Base-by-base conservation (phyloP, 2,797 vertebrate genomes). In the Tokudaia tokunoshimensis region DNA sequence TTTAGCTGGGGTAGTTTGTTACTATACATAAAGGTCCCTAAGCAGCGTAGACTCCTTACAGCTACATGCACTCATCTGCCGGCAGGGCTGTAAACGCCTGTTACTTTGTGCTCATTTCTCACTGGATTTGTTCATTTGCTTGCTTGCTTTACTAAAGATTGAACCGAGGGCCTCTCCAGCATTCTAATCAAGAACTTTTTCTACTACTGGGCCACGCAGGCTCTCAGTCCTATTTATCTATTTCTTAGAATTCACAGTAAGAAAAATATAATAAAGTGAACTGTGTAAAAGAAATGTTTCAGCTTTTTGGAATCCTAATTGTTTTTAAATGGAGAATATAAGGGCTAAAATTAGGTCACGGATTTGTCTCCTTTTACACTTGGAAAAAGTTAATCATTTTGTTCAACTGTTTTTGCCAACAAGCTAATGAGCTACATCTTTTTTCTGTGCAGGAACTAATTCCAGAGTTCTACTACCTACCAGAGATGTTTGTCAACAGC, bases 401-500 rank as follows among this genome's bases (percentile, higher is more conserved):
- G 10, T 94, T 94, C 92, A 95, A 3, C 13, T 34, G 63, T 63
- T 95, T 84, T 93, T 47, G 94, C 29, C 65, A 95, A 3, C 92
- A 19, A 1, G 76, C 83, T 86, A 93, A 89, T 41, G 19, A 57
- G 3, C 59, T 78, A 0, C 44, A 20, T 75, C 91, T 91, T 82
- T 72, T 59, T 98, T 81, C 22, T 88, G 91, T 29, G 59, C 96
- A 99, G 99, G 99, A 99, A 84, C 98, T 99, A 97, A 99, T 99
- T 98, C 99, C 99, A 17, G 99, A 99, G 98, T 99, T 99, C 99
- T 99, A 99, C 98, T 99, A 99, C 98, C 99, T 99, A 83, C 99
- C 99, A 0, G 99, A 99, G 98, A 99, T 99, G 99, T 99, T 99
- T 98, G 99, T 99, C 98, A 99, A 99, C 99, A 99, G 99, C 96